Evolutionary conservation across 2,888 invertebrate genomes (phyloP), one percentile per base, ranked within the genome.

Genomic region (Balanococcus diminutus): DNA sequence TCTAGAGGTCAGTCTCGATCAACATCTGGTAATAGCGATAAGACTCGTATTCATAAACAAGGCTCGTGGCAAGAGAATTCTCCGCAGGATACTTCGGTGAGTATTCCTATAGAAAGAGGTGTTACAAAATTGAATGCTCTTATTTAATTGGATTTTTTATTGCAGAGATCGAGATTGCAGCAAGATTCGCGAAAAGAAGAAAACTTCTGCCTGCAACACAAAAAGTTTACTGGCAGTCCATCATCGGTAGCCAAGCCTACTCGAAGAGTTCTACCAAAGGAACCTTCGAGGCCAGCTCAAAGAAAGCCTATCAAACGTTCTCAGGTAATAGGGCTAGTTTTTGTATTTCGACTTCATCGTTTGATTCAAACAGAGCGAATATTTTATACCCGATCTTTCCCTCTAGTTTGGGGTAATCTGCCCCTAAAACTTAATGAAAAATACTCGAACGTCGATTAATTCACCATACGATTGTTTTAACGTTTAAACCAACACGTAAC

Each of bases 121-220:
- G 3, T 36, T 36, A 8, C 14, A 8, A 14, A 8, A 51, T 14
- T 51, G 6, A 51, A n/a, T n/a, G 19, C 14, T 8, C 51, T 4
- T 51, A 51, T 51, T 8, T 61, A 61, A 61, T 31, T 31, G 4
- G 4, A 8, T 14, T 67, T 31, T 11, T 67, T 11, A 19, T 32
- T 51, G 14, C 82, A 82, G 56, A 82, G 56, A 56, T 82, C 82
- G 11, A 46, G 82, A 56, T 1, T 79, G 11, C 75, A 32, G 36
- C 36, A n/a, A 36, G 79, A 85, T 46, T 31, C 75, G 19, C 31
- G 46, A 14, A 85, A 46, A 79, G 75, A 22, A 19, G 85, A 79
- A 19, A 85, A 85, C n/a, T 85, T 46, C 31, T 85, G 85, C 28
- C 85, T 46, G 16, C 85, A 85, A 19, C 85, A 85, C 19, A 85